Conservation (phyloP, 2,113 vertebrate species). For the Elanoides forficatus region DNA sequence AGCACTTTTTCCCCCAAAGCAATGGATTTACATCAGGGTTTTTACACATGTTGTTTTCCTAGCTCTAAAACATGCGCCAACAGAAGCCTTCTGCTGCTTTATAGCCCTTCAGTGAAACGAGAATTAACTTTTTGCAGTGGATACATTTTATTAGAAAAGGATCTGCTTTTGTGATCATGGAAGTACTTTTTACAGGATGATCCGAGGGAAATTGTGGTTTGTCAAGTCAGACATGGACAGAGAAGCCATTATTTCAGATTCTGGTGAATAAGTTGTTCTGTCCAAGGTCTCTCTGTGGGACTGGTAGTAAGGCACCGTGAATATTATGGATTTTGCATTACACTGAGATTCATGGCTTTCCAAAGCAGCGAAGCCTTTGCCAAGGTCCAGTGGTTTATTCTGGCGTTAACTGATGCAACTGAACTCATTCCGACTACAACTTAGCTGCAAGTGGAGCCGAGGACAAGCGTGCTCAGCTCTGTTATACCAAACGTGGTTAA, state of each 20-base stretch:
- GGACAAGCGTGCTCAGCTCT: not conserved
- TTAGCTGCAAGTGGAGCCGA: not conserved
- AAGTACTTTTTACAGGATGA: not conserved
- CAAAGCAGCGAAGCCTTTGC: not conserved
- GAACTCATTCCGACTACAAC: not conserved
- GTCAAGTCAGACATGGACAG: not conserved
- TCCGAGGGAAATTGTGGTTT: not conserved
- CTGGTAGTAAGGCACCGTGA: not conserved
- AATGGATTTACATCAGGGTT: constrained; percentile 4
- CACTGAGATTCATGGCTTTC: not conserved
- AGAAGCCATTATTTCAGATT: not conserved
- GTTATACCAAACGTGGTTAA: not conserved
- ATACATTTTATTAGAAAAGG: not conserved
- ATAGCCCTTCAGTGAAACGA: not conserved
- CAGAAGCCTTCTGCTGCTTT: not conserved
- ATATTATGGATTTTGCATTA: not conserved
- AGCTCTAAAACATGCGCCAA: not conserved
- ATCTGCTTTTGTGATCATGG: constrained; percentile 14
- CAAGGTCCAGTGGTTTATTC: constrained; percentile 26
- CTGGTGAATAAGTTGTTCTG: not conserved
- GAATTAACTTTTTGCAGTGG: not conserved
- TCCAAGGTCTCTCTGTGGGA: not conserved
- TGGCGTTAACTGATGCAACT: not conserved
- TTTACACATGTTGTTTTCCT: not conserved
- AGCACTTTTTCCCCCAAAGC: constrained; percentile 1